These are phyloP conservation scores for Osedax frankpressi DNA, from an alignment of 2,888 invertebrate genomes.

Conservation along the genomic window DNA sequence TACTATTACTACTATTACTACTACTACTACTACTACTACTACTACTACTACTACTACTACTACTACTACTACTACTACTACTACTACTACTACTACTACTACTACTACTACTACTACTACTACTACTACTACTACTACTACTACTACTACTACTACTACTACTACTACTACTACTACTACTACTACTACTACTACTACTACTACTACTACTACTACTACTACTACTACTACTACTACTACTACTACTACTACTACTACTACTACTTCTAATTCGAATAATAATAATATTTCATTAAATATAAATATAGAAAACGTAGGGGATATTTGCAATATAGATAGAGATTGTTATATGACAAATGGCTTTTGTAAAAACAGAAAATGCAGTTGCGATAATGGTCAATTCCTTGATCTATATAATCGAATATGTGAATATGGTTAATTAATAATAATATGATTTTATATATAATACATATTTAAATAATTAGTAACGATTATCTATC, in stretches of 20 bases:
- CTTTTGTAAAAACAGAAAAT: no score
- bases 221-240: neutral
- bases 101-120: neutral
- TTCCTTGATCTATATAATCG: no score
- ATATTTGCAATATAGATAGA: no score
- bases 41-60: neutral
- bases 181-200: neutral
- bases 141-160: neutral
- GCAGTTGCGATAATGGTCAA: no score
- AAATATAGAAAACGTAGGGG: no score
- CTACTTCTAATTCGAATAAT: neutral
- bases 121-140: neutral
- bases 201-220: neutral
- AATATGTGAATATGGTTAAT: no score
- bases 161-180: neutral
- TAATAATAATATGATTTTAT: no score
- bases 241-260: neutral
- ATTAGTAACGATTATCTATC: no score
- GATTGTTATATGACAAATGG: no score
- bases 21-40: neutral
- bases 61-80: neutral
- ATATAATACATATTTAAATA: no score
- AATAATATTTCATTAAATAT: neutral
- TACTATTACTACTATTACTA: neutral
- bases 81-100: neutral